Percentiles rank a stretch among this genome's conserved stretches.
Evolutionary conservation across 2,113 vertebrate species (phyloP).

Genomic region (Hemicordylus capensis): DNA sequence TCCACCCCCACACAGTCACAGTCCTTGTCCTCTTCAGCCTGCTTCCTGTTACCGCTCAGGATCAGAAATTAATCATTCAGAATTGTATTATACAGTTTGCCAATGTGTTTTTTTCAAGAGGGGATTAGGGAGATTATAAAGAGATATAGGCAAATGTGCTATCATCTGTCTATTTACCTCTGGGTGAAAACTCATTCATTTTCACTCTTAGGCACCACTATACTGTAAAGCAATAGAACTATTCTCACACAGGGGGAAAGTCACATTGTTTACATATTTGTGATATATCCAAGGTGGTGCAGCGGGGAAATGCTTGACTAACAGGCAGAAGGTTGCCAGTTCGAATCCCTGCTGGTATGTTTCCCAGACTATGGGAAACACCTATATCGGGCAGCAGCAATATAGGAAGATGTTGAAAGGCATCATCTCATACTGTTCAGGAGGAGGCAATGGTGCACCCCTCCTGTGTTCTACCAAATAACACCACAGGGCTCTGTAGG

Average conservation of each 20-base stretch:
- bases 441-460: too few relatives aligned
- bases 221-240: background rate
- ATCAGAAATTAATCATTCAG: constrained; percentile 19
- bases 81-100: background rate
- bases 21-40: background rate
- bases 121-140: constrained; percentile 10
- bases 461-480: too few relatives aligned
- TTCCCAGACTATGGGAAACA: too few relatives aligned
- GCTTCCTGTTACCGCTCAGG: background rate
- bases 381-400: too few relatives aligned
- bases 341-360: too few relatives aligned
- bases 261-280: background rate
- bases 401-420: too few relatives aligned
- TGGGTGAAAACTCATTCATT: background rate
- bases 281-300: too few relatives aligned
- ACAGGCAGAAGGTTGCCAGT: too few relatives aligned
- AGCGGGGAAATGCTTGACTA: too few relatives aligned
- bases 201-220: background rate
- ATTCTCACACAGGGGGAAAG: background rate
- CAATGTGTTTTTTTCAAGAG: background rate
- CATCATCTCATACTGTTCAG: too few relatives aligned
- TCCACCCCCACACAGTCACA: background rate
- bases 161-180: background rate
- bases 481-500: too few relatives aligned
- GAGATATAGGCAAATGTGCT: background rate